Evolutionary conservation across 2,888 invertebrate species (phyloP), one percentile per base, ranked within the genome.

Genomic region (Hemithea aestivaria): DNA sequence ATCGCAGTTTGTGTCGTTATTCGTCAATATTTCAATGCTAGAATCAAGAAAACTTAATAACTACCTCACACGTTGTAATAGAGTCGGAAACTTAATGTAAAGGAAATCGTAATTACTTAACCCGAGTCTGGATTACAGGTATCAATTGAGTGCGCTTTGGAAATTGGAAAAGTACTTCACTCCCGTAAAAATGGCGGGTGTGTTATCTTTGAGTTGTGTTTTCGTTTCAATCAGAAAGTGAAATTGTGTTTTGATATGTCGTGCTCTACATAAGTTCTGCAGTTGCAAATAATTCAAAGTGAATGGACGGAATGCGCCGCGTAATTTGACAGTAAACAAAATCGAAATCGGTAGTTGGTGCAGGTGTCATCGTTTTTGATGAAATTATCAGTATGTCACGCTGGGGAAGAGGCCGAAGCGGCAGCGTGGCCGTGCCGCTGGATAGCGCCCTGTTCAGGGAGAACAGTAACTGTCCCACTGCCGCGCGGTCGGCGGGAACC

Each of bases 401-500:
- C 67, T 90, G 90, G 90, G 88, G 89, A 71, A 90, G 90, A 81
- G 89, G 84, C 69, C 80, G 88, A 66, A 79, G 83, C 59, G 84
- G 89, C 75, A 89, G 89, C 66, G 90, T 90, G 63, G 90, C 90
- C 54, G 87, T 89, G 63, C 91, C 91, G 57, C 77, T 91, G 78
- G 91, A 91, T 62, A 89, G 90, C 65, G 89, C 90, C 53, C 81
- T 91, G 42, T 89, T 90, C 69, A 89, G 90, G 65, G 90, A 94
- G 72, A 95, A 94, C 73, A 94, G 93, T 71, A 96, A 95, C 74
- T 93, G 94, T 62, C 96, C 96, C 6, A 92, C 95, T 34, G 96
- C 96, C 36, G 94, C 96, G 33, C 92, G 95, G 53, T 96, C 96
- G 20, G 94, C 96, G 53, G 96, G 96, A 49, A 95, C 95, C 20